Conservation (phyloP, 2,888 invertebrate species). For the Diaperis boleti region DNA sequence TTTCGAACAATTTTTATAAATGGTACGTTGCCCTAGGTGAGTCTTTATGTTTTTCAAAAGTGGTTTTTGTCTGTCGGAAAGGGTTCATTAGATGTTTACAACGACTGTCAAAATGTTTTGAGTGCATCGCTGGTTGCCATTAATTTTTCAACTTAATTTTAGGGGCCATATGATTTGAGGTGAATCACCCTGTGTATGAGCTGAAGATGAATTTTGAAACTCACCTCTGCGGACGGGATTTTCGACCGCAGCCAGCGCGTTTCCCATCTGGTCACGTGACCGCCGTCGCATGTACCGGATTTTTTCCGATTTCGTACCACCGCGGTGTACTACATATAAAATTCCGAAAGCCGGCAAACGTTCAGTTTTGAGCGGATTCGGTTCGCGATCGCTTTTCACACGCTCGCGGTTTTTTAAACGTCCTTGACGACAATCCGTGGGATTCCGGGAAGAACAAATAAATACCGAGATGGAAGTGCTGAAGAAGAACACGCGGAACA, state of each 20-base stretch:
- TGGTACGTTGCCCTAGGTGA: too few relatives aligned
- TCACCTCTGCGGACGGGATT: slow-evolving; percentile 1
- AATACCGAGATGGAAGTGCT: slow-evolving; percentile 14
- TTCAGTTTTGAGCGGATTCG: slow-evolving; percentile 7
- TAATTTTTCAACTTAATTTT: too few relatives aligned
- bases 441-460: slow-evolving; percentile 15
- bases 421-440: background rate
- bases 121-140: too few relatives aligned
- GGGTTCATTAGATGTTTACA: too few relatives aligned
- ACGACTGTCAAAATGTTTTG: too few relatives aligned
- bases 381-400: slow-evolving; percentile 13
- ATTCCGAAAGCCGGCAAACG: slow-evolving; percentile 1
- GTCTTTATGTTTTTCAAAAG: too few relatives aligned
- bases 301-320: slow-evolving; percentile 11
- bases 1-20: too few relatives aligned
- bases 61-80: too few relatives aligned
- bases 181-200: too few relatives aligned
- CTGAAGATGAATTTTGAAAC: background rate
- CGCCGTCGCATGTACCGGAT: background rate
- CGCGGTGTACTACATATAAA: slow-evolving; percentile 7
- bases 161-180: too few relatives aligned
- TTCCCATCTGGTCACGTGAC: slow-evolving; percentile 5
- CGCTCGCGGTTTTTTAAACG: slow-evolving; percentile 7
- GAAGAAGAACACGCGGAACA: slow-evolving; percentile 21
- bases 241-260: background rate